Conservation (phyloP, 2,113 vertebrate genomes). For the Anoplopoma fimbria region DNA sequence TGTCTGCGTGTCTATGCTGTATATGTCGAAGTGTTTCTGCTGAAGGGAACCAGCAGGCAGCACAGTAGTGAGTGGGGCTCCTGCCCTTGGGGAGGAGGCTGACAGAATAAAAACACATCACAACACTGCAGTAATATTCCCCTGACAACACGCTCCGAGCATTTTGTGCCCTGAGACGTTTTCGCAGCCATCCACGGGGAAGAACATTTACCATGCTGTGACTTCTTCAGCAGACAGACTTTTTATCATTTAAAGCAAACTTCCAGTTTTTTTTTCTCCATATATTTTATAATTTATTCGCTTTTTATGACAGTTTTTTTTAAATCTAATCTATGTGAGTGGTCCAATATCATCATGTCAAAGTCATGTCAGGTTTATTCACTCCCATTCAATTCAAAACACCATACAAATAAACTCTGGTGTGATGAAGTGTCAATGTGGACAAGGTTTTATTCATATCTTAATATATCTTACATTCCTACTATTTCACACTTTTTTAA, state of each 20-base stretch:
- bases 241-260: constrained; percentile 37
- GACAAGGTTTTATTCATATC: neutral
- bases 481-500: neutral
- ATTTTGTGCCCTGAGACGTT: constrained; percentile 68
- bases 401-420: neutral
- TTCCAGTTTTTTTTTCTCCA: constrained; percentile 2
- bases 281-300: neutral
- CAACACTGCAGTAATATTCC: constrained; percentile 73
- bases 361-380: neutral
- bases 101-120: constrained; percentile 80
- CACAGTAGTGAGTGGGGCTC: constrained; percentile 60
- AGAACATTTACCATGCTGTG: constrained; percentile 55
- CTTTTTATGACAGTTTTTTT: constrained; percentile 14
- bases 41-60: constrained; percentile 72
- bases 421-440: neutral
- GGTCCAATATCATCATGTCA: no score
- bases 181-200: constrained; percentile 49
- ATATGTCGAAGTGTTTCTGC: constrained; percentile 60
- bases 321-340: neutral
- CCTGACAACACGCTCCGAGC: constrained; percentile 69
- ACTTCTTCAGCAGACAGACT: constrained; percentile 46
- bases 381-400: constrained; percentile 4
- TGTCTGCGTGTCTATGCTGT: constrained; percentile 20
- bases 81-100: constrained; percentile 71
- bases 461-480: neutral